Conservation (phyloP, 1,140 invertebrate species). For the Drosophila teissieri region DNA sequence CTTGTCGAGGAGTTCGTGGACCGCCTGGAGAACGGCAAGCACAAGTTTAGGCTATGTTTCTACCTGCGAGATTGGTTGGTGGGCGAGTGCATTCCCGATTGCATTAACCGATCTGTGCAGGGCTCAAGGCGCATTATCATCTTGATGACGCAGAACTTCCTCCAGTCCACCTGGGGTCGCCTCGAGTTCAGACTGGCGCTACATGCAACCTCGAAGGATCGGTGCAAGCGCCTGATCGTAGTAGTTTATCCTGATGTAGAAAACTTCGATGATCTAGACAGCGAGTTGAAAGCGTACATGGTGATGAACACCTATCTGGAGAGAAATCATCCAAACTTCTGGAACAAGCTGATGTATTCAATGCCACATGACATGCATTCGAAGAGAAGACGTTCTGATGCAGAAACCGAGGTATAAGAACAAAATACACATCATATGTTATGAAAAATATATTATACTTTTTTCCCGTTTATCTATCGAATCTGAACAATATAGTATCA, state of each 20-base stretch:
- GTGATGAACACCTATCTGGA: conserved; percentile 36
- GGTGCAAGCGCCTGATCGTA: conserved; percentile 36
- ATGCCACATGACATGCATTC: conserved; percentile 20
- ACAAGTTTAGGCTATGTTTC: conserved; percentile 17
- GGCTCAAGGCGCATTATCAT: conserved; percentile 34
- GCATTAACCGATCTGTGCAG: conserved; percentile 25
- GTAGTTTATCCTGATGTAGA: conserved; percentile 38
- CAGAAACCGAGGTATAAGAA: not conserved
- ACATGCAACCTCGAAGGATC: conserved; percentile 29
- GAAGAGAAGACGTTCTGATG: not conserved
- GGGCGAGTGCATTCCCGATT: conserved; percentile 24
- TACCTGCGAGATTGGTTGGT: conserved; percentile 26
- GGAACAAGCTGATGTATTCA: conserved; percentile 37
- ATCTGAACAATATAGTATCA: no score
- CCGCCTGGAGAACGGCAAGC: conserved; percentile 5
- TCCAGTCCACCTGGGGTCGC: conserved; percentile 30
- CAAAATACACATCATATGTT: no score
- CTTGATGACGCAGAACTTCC: conserved; percentile 30
- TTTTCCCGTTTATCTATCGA: no score
- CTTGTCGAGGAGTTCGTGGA: conserved; percentile 22
- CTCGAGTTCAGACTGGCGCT: conserved; percentile 30
- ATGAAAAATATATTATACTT: no score
- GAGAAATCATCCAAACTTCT: conserved; percentile 25
- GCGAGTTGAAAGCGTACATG: conserved; percentile 26
- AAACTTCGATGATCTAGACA: conserved; percentile 34